Evolutionary conservation across 2,888 invertebrate genomes (phyloP).

Genomic region (Notodonta ziczac): DNA sequence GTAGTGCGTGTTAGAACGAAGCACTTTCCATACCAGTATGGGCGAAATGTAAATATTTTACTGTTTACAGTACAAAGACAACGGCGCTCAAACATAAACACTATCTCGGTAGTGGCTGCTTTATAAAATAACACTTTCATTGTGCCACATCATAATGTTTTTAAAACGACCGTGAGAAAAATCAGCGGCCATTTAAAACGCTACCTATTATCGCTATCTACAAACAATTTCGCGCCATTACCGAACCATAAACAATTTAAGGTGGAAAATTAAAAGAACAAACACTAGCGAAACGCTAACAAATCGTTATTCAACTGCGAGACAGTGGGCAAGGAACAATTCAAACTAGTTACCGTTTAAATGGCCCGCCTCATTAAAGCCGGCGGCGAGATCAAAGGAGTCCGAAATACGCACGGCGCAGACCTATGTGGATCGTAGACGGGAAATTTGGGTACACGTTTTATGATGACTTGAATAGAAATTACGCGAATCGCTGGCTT

Average conservation of each 20-base stretch:
- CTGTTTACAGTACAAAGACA: constrained; percentile 8
- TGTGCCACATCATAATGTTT: neutral
- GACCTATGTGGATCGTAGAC: constrained; percentile 64
- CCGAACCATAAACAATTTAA: constrained; percentile 47
- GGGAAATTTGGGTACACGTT: constrained; percentile 35
- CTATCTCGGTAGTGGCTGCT: neutral
- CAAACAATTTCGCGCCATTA: constrained; percentile 41
- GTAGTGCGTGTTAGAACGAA: constrained; percentile 7
- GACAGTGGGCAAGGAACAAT: constrained; percentile 71
- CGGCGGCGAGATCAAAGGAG: constrained; percentile 87
- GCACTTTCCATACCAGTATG: neutral
- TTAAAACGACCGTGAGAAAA: constrained; percentile 8
- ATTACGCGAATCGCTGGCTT: neutral
- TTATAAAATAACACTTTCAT: constrained; percentile 1
- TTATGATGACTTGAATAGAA: neutral
- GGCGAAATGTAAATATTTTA: neutral
- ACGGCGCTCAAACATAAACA: constrained; percentile 1
- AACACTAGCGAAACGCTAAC: constrained; percentile 58
- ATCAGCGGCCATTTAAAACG: constrained; percentile 25
- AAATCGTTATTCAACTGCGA: constrained; percentile 58
- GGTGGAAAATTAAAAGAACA: constrained; percentile 50
- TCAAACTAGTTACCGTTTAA: constrained; percentile 76
- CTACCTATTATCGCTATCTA: constrained; percentile 27
- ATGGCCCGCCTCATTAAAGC: constrained; percentile 78
- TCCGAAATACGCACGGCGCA: constrained; percentile 80